Base-by-base conservation (phyloP, 2,113 vertebrate genomes). In the Sterna hirundo region DNA sequence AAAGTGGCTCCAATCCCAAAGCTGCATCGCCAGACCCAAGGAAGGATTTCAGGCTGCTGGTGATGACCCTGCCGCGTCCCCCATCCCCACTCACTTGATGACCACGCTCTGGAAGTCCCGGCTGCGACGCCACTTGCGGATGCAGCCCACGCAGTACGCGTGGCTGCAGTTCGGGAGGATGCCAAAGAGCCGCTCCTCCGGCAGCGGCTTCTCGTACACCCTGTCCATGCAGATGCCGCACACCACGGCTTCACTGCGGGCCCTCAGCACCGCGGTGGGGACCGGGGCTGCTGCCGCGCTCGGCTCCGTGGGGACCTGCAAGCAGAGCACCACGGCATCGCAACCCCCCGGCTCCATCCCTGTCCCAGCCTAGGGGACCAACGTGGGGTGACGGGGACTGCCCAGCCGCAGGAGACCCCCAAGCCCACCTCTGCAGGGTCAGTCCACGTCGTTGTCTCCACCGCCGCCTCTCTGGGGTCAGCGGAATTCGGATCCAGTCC, bases 141-240 rank as follows among this genome's bases (percentile, higher is more conserved):
- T 99, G 93, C 99, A 99, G 49, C 98, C 86, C 91, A 99, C 93
- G 79, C 99, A 99, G 96, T 98, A 99, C 0, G 98, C 64, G 8
- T 99, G 99, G 91, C 92, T 97, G 89, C 99, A 99, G 97, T 98
- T 99, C 1, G 99, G 99, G 76, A 99, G 97, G 96, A 99, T 99
- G 62, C 98, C 98, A 14, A 99, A 99, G 32, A 98, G 78, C 9
- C 97, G 64, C 62, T 98, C 95, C 23, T 97, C 91, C 0, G 68
- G 78, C 40, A 97, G 88, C 0, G 82, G 23, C 93, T 99, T 99
- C 93, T 98, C 99, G 9, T 98, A 99, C 64, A 99, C 98, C n/a
- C 98, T 98, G 88, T 99, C 99, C 99, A 99, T 99, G 97, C 99
- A 99, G 97, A 99, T 99, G 27, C 99, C 99, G 21, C 99, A 99